These are phyloP conservation scores for Calosoma granatense DNA, from an alignment of 1,140 invertebrate genomes.

Conservation along the genomic window DNA sequence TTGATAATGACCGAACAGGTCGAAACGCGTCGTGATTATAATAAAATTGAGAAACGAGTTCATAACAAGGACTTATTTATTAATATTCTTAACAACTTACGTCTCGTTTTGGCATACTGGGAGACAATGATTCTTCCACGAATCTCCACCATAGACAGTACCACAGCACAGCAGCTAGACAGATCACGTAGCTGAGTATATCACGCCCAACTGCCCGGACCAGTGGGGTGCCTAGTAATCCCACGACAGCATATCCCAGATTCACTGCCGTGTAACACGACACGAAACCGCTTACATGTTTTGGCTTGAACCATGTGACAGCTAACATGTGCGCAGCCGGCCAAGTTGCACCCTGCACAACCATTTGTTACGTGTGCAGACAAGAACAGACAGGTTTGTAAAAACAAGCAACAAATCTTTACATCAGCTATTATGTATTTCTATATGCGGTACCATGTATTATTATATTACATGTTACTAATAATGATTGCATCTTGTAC, in stretches of 20 bases:
- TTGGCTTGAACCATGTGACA: conserved; percentile 48
- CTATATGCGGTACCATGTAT: too few relatives aligned
- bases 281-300: conserved; percentile 44
- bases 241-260: conserved; percentile 44
- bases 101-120: conserved; percentile 31
- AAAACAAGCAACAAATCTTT: too few relatives aligned
- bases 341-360: conserved; percentile 48
- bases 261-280: conserved; percentile 48
- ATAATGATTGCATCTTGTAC: too few relatives aligned
- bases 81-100: conserved; percentile 20
- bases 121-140: conserved; percentile 46
- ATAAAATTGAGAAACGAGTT: too few relatives aligned
- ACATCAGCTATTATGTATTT: too few relatives aligned
- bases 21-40: too few relatives aligned
- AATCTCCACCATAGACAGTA: conserved; percentile 56
- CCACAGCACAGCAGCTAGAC: conserved; percentile 48
- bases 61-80: too few relatives aligned
- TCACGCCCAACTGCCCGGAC: conserved; percentile 43
- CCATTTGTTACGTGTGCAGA: too few relatives aligned
- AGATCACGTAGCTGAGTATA: conserved; percentile 48
- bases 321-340: conserved; percentile 48
- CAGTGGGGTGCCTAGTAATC: conserved; percentile 42
- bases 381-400: too few relatives aligned
- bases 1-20: too few relatives aligned
- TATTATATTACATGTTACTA: too few relatives aligned